Evolutionary conservation across 2,797 vertebrate species (phyloP).

Genomic region (Phataginus tricuspis): DNA sequence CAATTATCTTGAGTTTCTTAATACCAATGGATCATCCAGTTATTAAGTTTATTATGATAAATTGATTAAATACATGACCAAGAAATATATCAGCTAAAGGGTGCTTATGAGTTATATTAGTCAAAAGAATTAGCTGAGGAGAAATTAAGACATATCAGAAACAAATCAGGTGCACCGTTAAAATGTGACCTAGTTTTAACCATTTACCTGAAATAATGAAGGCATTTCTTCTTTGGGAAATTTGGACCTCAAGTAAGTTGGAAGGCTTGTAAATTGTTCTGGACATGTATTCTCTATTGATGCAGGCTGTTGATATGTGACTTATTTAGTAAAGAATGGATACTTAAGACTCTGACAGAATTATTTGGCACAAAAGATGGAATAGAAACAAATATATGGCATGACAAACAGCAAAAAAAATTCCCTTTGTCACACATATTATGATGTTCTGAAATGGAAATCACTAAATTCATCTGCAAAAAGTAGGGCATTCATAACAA

Average conservation of each 20-base stretch:
- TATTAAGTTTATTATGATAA: slow-evolving; percentile 18
- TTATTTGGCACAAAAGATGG: neutral
- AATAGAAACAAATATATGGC: slow-evolving; percentile 21
- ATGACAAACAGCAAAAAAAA: neutral
- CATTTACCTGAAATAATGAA: slow-evolving; percentile 35
- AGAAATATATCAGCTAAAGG: neutral
- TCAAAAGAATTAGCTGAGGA: neutral
- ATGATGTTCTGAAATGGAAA: neutral
- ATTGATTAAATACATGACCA: neutral
- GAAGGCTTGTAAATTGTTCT: neutral
- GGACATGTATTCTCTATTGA: neutral
- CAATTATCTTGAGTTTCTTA: slow-evolving; percentile 32
- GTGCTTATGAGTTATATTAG: neutral
- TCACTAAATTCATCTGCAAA: neutral
- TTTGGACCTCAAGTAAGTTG: neutral
- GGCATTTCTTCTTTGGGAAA: slow-evolving; percentile 23
- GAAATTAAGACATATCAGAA: neutral
- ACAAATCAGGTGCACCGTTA: neutral
- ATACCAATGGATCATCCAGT: neutral
- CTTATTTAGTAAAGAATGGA: neutral
- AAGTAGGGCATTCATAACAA: neutral
- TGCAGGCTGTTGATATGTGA: neutral
- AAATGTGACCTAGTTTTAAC: slow-evolving; percentile 14
- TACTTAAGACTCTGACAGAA: neutral
- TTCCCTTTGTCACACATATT: neutral